Evolutionary conservation across 1,140 invertebrate species (phyloP), one percentile per base, ranked within the genome.

Genomic region (Conopomorpha cramerella): DNA sequence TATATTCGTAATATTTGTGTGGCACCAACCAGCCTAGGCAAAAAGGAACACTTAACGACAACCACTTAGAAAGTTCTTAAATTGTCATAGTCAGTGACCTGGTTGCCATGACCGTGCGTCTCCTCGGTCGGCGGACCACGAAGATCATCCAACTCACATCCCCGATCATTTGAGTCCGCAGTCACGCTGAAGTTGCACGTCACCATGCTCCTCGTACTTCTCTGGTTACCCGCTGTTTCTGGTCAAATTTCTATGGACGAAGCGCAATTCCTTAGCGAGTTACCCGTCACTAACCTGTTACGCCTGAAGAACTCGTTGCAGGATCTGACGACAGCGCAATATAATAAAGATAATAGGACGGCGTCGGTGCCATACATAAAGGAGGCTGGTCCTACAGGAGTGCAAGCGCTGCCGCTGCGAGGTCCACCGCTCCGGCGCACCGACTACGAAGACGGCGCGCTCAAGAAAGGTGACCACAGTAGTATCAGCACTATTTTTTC

Each of bases 401-500:
- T 65, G 3, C 60, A 79, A 45, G 72, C 77, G 0, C 49, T 78
- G 61, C 62, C 73, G 8, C 44, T 77, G 0, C 57, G 56, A 34
- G 57, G 49, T 4, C 56, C 72, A n/a, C 60, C 56, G 0, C 44
- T 71, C n/a, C 64, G 67, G 43, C 52, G 72, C 36, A 57, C 45
- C 0, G 72, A 73, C 40, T 70, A 66, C 29, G 58, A 78, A 51
- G 55, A 63, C 32, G 39, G 34, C 8, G 27, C 41, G 16, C 3
- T 60, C 10, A 71, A 81, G 52, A 80, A 80, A 35, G 62, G 51
- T 15, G 44, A 49, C 25, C 34, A 58, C 11, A 79, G 58, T 38
- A 83, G 81, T 65, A 53, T 86, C 38, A 86, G 83, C 33, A 86
- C 82, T 52, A 81, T 87, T 45, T 88, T 91, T 47, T 84, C 89